Evolutionary conservation across 1,140 invertebrate genomes (phyloP).

Genomic region (Leptopilina boulardi): DNA sequence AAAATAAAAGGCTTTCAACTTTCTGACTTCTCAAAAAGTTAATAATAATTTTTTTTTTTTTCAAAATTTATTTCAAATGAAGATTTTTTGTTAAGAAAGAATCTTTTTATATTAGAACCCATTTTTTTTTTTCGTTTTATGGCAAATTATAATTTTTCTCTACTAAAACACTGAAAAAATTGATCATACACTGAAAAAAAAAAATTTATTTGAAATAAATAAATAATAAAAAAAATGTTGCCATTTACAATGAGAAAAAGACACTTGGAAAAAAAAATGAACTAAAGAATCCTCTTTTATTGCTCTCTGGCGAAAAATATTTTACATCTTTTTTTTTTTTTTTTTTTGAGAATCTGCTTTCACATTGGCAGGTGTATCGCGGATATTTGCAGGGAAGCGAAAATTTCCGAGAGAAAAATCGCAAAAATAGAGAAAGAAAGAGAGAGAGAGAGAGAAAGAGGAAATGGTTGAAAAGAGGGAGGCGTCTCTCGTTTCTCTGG

Average conservation of each 20-base stretch:
- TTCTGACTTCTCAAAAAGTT: not conserved
- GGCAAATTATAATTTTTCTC: too few relatives aligned
- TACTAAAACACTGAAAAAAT: too few relatives aligned
- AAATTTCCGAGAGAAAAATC: slow-evolving; percentile 12
- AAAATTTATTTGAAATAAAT: too few relatives aligned
- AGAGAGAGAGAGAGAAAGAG: slow-evolving; percentile 5
- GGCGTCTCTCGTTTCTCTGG: too few relatives aligned
- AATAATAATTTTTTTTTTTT: not conserved
- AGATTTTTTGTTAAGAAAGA: not conserved
- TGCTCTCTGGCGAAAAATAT: slow-evolving; percentile 24
- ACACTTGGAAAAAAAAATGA: not conserved
- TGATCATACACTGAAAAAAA: too few relatives aligned
- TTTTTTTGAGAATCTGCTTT: not conserved
- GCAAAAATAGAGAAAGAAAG: slow-evolving; percentile 26
- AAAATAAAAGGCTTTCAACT: not conserved
- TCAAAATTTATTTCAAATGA: too few relatives aligned
- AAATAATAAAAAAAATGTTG: too few relatives aligned
- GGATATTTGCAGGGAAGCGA: not conserved
- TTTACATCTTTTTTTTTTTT: not conserved
- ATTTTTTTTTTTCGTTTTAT: too few relatives aligned
- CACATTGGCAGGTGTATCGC: slow-evolving; percentile 21
- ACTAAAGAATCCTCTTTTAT: not conserved
- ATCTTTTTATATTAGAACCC: too few relatives aligned
- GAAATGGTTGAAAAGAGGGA: not conserved
- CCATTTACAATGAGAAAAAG: too few relatives aligned